Conservation (phyloP, 2,797 vertebrate genomes). For the Phrynocephalus guinanensis region DNA sequence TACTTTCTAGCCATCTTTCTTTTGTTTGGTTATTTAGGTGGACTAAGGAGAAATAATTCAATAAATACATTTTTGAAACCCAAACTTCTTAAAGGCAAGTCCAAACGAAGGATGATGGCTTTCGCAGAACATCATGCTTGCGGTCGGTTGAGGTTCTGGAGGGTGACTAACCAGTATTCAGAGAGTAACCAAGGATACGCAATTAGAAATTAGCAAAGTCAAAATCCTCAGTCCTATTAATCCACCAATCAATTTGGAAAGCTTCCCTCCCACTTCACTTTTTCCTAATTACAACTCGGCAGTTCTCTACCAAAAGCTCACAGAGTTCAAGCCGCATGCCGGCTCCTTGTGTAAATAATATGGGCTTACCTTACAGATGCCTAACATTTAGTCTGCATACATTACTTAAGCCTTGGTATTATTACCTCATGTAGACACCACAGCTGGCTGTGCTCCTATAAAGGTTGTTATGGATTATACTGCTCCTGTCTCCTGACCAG, state of each 20-base stretch:
- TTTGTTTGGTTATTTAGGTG: not conserved
- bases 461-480: conserved; percentile 68
- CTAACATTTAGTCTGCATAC: conserved; percentile 46
- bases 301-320: not conserved
- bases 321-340: conserved; percentile 40
- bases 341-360: conserved; percentile 25
- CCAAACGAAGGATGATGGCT: not conserved
- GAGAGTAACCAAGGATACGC: fast-evolving
- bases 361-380: conserved; percentile 45
- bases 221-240: not conserved
- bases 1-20: not conserved
- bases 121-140: not conserved
- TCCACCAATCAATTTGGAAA: not conserved
- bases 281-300: not conserved
- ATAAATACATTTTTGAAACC: conserved; percentile 21
- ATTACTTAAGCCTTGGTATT: conserved; percentile 62
- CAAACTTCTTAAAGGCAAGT: not conserved
- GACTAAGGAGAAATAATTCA: too few relatives aligned
- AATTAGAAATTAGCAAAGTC: conserved; percentile 32
- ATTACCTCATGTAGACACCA: conserved; percentile 47
- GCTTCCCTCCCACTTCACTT: not conserved
- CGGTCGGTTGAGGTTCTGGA: too few relatives aligned
- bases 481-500: conserved; percentile 65
- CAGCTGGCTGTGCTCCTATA: conserved; percentile 68
- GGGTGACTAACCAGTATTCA: conserved; percentile 18